phyloP scores from a whole-genome alignment of 2,797 vertebrate genomes.

The Lepilemur ruficaudatus region DNA sequence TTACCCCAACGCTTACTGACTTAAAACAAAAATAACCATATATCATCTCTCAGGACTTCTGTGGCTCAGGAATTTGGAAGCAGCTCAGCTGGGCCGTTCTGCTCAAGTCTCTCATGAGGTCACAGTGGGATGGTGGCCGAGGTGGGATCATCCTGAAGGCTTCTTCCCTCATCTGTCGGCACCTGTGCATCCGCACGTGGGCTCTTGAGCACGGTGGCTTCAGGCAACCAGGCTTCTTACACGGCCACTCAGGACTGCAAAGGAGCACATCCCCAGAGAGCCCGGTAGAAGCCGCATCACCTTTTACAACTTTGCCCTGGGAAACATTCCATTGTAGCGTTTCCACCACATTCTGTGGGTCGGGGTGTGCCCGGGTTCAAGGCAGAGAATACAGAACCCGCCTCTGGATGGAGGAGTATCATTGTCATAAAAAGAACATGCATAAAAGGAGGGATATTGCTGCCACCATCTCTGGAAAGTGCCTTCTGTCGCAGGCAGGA shows the following conservation, averaged over 20 bases:
- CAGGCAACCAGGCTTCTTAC: neutral
- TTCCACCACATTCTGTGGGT: neutral
- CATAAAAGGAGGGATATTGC: fast-evolving
- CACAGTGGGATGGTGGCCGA: neutral
- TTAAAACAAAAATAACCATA: neutral
- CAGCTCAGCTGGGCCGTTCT: neutral
- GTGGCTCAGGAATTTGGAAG: neutral
- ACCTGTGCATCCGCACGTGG: neutral
- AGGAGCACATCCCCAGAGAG: neutral
- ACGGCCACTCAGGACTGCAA: neutral
- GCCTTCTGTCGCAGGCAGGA: neutral
- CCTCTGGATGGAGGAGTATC: neutral
- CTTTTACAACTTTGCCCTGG: neutral
- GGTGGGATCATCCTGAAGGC: neutral
- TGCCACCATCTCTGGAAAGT: neutral
- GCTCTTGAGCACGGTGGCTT: neutral
- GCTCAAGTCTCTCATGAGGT: neutral
- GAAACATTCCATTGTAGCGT: neutral
- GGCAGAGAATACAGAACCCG: neutral
- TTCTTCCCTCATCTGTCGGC: neutral
- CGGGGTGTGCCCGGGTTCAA: neutral
- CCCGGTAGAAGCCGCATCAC: fast-evolving
- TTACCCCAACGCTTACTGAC: neutral
- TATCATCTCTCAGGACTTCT: neutral
- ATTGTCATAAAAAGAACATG: neutral